Evolutionary conservation across 2,888 invertebrate species (phyloP), one percentile per base, ranked within the genome.

Genomic region (Loripinus fragilis): DNA sequence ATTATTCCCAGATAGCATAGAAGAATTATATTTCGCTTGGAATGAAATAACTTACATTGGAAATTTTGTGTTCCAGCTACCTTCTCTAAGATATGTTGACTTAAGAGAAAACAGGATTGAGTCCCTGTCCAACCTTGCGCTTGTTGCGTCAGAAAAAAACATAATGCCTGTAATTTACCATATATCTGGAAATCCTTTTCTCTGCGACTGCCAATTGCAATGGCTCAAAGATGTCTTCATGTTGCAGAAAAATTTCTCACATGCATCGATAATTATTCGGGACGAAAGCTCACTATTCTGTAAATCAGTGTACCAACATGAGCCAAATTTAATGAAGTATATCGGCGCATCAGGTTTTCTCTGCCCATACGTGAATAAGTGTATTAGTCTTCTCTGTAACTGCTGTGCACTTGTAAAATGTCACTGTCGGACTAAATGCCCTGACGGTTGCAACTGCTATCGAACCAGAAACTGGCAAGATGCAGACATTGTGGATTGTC

Each of bases 401-500:
- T 60, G 60, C n/a, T 60, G 60, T n/a, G 12, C 3, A 3, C 12
- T 17, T 12, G 33, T 15, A 17, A n/a, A 7, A 12, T 60, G 60
- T 25, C 5, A 7, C 2, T 60, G 60, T 60, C 60, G 60, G 2
- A 12, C 35, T 7, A 25, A 25, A 2, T 67, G 67, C 28, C 67
- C 67, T 20, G 23, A 5, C 12, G 38, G 1, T 15, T 67, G 67
- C 67, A 41, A 10, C 25, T 67, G 67, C 28, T 45, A 67, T 28
- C 20, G 42, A 2, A 41, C 38, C 17, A n/a, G 38, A 23, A 42
- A 38, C 12, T 67, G 23, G 23, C 2, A 12, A 3, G 42, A 41
- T 25, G 42, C 17, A 2, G 28, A 45, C 28, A 42, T 67, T n/a
- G 42, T 67, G 0, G 67, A 67, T 42, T 67, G 67, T 28, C n/a